These are phyloP conservation scores for Myzus persicae DNA, from an alignment of 1,140 invertebrate genomes.

Conservation along the genomic window DNA sequence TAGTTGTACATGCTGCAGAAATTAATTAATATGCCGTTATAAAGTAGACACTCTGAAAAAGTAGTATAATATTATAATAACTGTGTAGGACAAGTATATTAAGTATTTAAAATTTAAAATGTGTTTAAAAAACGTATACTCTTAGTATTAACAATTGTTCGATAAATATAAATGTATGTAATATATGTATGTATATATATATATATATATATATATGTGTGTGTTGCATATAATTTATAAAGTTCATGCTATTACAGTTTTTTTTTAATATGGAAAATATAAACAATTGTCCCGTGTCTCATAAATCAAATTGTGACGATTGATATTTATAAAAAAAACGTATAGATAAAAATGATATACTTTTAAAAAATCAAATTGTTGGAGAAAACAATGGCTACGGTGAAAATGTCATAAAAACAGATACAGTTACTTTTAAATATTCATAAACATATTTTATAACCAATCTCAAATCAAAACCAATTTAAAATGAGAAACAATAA, in stretches of 20 bases:
- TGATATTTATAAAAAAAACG: background rate
- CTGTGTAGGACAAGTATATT: background rate
- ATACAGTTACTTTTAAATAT: background rate
- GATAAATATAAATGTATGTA: too few species aligned
- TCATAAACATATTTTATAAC: background rate
- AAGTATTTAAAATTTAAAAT: background rate
- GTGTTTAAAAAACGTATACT: background rate
- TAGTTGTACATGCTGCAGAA: background rate
- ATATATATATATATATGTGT: background rate
- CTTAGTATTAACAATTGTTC: background rate
- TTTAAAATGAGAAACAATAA: conserved; percentile 15
- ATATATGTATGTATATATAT: too few species aligned
- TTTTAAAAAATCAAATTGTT: conserved; percentile 20
- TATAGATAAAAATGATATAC: background rate
- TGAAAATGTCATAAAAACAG: conserved; percentile 5
- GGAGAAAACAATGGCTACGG: background rate
- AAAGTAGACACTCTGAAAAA: background rate
- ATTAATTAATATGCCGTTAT: background rate
- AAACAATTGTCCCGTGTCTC: background rate
- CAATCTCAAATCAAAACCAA: background rate
- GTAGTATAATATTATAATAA: background rate
- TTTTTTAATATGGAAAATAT: background rate
- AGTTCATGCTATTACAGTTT: background rate
- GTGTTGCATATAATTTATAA: background rate
- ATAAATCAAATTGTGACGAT: background rate